A percentile compares a stretch with the other conserved stretches of the same genome.
phyloP scores from a whole-genome alignment of 2,888 invertebrate species.

The Eurois occulta region DNA sequence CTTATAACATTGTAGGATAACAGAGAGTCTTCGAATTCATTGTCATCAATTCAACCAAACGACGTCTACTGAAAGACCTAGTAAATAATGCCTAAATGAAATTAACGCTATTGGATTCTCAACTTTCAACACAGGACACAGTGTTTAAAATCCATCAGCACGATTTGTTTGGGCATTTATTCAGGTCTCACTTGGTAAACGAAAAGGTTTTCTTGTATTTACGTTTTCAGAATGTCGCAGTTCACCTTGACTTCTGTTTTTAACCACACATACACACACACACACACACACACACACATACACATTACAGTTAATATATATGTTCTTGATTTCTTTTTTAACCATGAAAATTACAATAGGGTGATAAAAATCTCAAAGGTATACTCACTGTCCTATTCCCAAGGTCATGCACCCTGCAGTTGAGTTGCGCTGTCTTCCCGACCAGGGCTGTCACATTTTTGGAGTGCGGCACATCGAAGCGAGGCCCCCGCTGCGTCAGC shows the following conservation, averaged over 20 bases:
- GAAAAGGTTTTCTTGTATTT: neutral
- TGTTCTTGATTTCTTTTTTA: neutral
- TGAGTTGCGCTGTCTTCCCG: conserved; percentile 94
- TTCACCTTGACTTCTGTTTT: neutral
- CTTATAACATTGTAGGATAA: neutral
- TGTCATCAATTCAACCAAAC: neutral
- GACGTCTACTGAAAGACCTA: neutral
- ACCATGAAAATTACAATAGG: rapidly evolving
- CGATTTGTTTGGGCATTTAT: neutral
- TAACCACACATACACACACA: too few relatives aligned
- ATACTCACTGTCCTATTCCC: conserved; percentile 93
- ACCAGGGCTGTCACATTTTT: conserved; percentile 94
- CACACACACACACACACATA: too few relatives aligned
- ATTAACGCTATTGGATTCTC: neutral
- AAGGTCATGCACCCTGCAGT: conserved; percentile 94
- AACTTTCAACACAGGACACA: neutral
- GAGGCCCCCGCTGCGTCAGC: conserved; percentile 91
- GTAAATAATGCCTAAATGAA: neutral
- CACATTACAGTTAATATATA: neutral
- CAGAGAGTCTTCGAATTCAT: neutral
- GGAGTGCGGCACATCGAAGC: conserved; percentile 93
- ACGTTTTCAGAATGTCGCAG: neutral
- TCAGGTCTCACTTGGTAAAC: neutral
- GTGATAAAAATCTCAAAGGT: neutral
- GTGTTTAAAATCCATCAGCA: neutral